Percentiles rank a stretch among this genome's conserved stretches.
Evolutionary conservation across 1,140 invertebrate species (phyloP).

Genomic region (Aculops lycopersici): DNA sequence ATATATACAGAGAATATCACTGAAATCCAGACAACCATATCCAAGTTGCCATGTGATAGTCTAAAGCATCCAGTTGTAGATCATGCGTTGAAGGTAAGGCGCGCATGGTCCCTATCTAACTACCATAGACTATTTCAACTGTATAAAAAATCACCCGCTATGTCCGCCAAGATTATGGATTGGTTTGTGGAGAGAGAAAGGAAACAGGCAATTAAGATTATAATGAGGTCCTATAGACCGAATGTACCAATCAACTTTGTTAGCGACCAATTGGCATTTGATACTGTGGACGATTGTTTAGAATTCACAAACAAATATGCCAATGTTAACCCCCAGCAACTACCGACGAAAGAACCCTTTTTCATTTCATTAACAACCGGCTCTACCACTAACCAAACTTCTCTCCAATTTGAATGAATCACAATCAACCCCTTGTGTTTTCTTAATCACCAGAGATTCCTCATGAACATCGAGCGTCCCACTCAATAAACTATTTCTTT

Average conservation of each 20-base stretch:
- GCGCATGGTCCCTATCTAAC: slow-evolving; percentile 63
- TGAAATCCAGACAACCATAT: slow-evolving; percentile 71
- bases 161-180: slow-evolving; percentile 83
- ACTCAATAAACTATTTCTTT: too few species aligned
- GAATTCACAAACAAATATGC: slow-evolving; percentile 3
- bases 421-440: too few species aligned
- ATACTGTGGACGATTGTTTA: background rate
- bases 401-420: too few species aligned
- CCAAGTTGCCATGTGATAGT: slow-evolving; percentile 36
- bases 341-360: too few species aligned
- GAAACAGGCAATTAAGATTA: slow-evolving; percentile 51
- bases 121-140: slow-evolving; percentile 67
- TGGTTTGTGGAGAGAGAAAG: slow-evolving; percentile 79
- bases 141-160: slow-evolving; percentile 51
- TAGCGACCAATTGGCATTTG: slow-evolving; percentile 18
- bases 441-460: too few species aligned
- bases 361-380: too few species aligned
- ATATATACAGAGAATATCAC: slow-evolving; percentile 75
- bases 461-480: too few species aligned
- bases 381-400: too few species aligned
- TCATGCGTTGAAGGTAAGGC: slow-evolving; percentile 50
- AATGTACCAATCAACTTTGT: slow-evolving; percentile 11
- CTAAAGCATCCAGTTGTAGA: slow-evolving; percentile 47
- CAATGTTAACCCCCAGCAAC: background rate
- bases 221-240: slow-evolving; percentile 61